phyloP scores from a whole-genome alignment of 1,140 invertebrate genomes.

The Holotrichia oblita region DNA sequence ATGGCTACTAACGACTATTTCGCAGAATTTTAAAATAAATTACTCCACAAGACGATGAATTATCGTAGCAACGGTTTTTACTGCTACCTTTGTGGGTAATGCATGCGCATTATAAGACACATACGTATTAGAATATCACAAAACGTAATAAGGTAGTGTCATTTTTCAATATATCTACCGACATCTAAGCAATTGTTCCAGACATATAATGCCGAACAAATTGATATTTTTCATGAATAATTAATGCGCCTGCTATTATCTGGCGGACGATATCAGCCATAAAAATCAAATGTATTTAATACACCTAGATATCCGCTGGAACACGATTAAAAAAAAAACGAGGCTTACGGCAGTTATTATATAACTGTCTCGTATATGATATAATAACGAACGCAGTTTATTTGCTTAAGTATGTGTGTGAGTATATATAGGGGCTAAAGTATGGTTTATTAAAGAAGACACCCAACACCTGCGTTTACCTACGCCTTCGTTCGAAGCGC shows the following conservation, averaged over 20 bases:
- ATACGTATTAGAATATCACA: neutral
- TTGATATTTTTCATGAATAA: slow-evolving; percentile 32
- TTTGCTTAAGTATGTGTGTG: neutral
- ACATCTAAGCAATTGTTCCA: neutral
- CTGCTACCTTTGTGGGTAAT: too few relatives aligned
- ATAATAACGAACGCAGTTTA: neutral
- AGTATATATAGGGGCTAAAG: neutral
- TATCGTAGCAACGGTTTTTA: too few relatives aligned
- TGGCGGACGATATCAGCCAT: neutral
- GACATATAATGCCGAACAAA: slow-evolving; percentile 18
- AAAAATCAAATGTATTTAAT: slow-evolving; percentile 16
- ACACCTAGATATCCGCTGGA: neutral
- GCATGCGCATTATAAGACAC: too few relatives aligned
- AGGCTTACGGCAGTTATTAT: slow-evolving; percentile 7
- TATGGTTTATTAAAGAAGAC: slow-evolving; percentile 14
- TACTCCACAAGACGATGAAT: neutral
- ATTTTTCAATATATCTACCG: neutral
- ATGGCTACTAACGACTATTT: neutral
- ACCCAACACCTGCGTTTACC: neutral
- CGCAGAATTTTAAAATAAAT: neutral
- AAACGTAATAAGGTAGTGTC: neutral
- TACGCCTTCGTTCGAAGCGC: slow-evolving; percentile 10
- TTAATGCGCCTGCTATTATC: neutral
- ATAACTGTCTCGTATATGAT: neutral
- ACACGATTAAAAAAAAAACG: neutral